Percentiles rank a stretch among this genome's conserved stretches.
Conservation (phyloP, 2,888 invertebrate species). For the Rosalia funebris region DNA sequence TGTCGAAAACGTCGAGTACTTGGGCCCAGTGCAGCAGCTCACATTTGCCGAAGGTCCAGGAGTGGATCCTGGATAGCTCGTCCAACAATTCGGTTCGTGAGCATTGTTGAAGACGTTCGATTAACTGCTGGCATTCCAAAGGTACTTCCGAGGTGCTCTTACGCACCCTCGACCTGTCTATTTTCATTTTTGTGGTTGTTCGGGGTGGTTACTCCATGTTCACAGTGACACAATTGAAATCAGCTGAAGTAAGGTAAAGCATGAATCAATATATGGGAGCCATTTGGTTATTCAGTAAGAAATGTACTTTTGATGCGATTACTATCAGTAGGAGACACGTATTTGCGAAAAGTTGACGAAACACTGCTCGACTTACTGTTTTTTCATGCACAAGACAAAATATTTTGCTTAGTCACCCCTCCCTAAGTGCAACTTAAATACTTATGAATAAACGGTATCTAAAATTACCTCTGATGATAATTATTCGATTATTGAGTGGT, state of each 20-base stretch:
- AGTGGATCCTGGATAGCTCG: conserved; percentile 77
- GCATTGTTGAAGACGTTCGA: conserved; percentile 76
- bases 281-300: neutral
- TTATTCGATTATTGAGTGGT: conserved; percentile 3
- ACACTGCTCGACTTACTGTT: neutral
- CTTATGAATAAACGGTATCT: neutral
- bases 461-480: conserved; percentile 12
- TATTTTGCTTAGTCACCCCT: conserved; percentile 33
- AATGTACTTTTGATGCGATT: neutral
- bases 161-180: conserved; percentile 81
- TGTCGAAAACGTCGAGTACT: conserved; percentile 80
- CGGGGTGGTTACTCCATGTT: conserved; percentile 29
- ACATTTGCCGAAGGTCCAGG: conserved; percentile 89
- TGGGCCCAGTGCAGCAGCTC: conserved; percentile 89
- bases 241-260: conserved; percentile 27
- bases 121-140: conserved; percentile 79
- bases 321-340: neutral
- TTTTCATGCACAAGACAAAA: conserved; percentile 6
- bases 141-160: conserved; percentile 87
- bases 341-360: conserved; percentile 2
- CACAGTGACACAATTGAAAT: conserved; percentile 16
- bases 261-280: conserved; percentile 13
- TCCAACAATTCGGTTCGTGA: conserved; percentile 73
- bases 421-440: conserved; percentile 2
- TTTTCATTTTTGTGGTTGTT: conserved; percentile 72